phyloP scores from a whole-genome alignment of 2,888 invertebrate species.

The Sminthurides aquaticus region DNA sequence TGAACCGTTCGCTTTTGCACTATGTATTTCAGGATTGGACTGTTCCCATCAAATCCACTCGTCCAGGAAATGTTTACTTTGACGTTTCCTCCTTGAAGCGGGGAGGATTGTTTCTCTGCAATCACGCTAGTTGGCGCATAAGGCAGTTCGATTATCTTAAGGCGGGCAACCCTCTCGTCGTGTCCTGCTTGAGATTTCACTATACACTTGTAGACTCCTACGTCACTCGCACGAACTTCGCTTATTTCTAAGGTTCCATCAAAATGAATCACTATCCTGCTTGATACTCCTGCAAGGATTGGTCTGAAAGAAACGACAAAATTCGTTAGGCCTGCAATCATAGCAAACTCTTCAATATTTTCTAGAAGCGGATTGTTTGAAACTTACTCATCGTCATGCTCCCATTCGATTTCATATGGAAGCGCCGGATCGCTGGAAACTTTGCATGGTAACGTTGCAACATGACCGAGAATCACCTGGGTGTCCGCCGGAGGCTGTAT shows the following conservation, averaged over 20 bases:
- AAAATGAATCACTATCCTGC: constrained; percentile 35
- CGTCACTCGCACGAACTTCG: constrained; percentile 83
- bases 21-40: constrained; percentile 84
- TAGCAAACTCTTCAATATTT: not conserved
- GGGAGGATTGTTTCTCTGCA: constrained; percentile 57
- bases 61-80: constrained; percentile 86
- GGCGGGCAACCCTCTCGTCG: constrained; percentile 74
- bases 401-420: constrained; percentile 79
- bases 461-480: constrained; percentile 81
- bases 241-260: constrained; percentile 48
- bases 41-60: constrained; percentile 94
- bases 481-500: constrained; percentile 88
- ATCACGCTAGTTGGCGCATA: constrained; percentile 82
- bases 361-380: too few species aligned
- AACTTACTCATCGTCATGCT: constrained; percentile 72
- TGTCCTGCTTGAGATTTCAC: constrained; percentile 87
- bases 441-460: constrained; percentile 87
- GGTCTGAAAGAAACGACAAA: constrained; percentile 16
- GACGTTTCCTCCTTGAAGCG: constrained; percentile 47
- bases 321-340: not conserved
- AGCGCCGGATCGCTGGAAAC: constrained; percentile 85
- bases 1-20: constrained; percentile 85
- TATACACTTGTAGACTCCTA: constrained; percentile 85
- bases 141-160: constrained; percentile 89
- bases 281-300: constrained; percentile 37